Conservation (phyloP, 2,113 vertebrate genomes). For the Brienomyrus brachyistius region DNA sequence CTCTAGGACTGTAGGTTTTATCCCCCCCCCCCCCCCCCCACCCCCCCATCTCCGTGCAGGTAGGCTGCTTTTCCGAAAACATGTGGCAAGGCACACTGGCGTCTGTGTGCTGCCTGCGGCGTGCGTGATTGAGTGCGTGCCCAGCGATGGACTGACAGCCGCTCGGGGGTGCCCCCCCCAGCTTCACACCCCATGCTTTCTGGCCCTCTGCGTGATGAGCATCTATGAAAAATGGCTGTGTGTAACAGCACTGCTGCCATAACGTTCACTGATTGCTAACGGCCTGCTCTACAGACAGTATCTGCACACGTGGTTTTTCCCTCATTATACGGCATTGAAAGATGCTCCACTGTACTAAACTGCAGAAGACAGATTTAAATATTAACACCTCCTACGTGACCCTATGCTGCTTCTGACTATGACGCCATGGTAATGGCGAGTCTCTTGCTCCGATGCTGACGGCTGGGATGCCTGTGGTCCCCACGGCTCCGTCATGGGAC, state of each 20-base stretch:
- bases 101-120: neutral
- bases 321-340: neutral
- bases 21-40: neutral
- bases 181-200: neutral
- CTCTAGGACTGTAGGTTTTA: neutral
- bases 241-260: neutral
- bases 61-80: neutral
- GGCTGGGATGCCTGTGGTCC: neutral
- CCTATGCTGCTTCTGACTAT: neutral
- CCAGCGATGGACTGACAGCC: neutral
- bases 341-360: neutral
- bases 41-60: neutral
- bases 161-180: neutral
- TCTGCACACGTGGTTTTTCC: neutral
- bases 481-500: neutral
- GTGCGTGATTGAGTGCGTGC: neutral
- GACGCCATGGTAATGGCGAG: neutral
- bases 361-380: neutral
- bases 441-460: neutral
- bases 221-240: neutral
- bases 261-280: neutral
- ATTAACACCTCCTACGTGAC: neutral
- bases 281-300: neutral
- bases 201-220: neutral
- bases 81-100: neutral